Evolutionary conservation across 2,113 vertebrate species (phyloP), one percentile per base, ranked within the genome.

Genomic region (Haemorhous mexicanus): DNA sequence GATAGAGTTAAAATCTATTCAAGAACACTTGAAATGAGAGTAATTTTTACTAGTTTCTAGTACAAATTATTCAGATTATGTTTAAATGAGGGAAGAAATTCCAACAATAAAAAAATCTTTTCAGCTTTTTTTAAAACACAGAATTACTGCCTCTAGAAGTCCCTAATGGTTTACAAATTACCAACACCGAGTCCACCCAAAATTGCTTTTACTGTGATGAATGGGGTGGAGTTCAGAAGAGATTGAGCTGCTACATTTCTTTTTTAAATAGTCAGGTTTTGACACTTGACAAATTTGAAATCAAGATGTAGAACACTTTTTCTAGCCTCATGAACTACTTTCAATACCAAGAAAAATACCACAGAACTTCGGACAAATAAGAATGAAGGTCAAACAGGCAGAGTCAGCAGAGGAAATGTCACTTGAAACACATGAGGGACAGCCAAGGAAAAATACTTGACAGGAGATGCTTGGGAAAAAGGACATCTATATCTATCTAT

Each of bases 341-440:
- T 92, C 85, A 83, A 84, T 58, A 90, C 30, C 30, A 85, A 87
- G 56, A 75, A 72, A 67, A 90, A 90, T 2, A 49, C 63, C 90
- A 74, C 90, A 84, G 27, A 86, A 79, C 49, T 95, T 79, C 56
- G 93, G 90, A 76, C 5, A 0, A 95, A 53, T 81, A 84, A 94
- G 88, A 94, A 90, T 9, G 39, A 91, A 92, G 95, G 83, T 87
- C 9, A 0, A 89, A 75, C 49, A 94, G 95, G 93, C 94, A 94
- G 63, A 84, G 70, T 79, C 91, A 93, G 87, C 90, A 96, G 66
- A 94, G 90, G 92, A 96, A 97, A 89, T 89, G 76, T 94, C 85
- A 94, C 90, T 79, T 33, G 93, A 93, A 87, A 94, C 93, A 84
- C 64, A 4, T 27, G 64, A 69, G 69, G 52, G 49, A 92, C 44